These are phyloP conservation scores for Acanthaster planci DNA, from an alignment of 35 echinoderm and acorn worm genomes.

Conservation along the genomic window DNA sequence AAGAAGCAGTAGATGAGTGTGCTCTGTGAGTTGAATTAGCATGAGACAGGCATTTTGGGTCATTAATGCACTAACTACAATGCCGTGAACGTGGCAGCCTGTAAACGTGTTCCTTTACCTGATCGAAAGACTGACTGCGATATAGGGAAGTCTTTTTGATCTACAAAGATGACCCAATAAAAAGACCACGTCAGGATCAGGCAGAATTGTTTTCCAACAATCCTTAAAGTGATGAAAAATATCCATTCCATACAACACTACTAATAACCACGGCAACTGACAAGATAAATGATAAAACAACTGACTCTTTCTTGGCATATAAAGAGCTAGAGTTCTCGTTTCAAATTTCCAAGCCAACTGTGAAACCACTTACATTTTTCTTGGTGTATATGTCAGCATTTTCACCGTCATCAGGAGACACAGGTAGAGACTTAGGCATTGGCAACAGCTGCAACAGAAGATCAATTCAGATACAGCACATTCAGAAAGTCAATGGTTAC, in stretches of 20 bases:
- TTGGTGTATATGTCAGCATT: slow-evolving; percentile 74
- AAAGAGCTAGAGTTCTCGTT: too few relatives aligned
- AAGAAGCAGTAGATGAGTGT: too few relatives aligned
- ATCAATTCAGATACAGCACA: neutral
- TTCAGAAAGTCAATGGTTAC: too few relatives aligned
- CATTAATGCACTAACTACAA: too few relatives aligned
- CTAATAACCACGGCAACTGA: too few relatives aligned
- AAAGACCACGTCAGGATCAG: neutral
- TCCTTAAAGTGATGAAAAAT: too few relatives aligned
- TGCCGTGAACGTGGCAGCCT: too few relatives aligned
- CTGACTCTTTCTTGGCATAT: neutral
- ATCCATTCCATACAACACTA: too few relatives aligned
- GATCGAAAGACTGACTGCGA: neutral
- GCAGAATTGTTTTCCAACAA: too few relatives aligned
- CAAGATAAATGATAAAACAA: neutral
- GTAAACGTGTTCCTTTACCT: neutral
- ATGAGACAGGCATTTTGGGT: too few relatives aligned
- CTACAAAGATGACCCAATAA: slow-evolving; percentile 7
- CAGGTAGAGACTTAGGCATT: slow-evolving; percentile 89
- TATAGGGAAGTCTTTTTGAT: too few relatives aligned
- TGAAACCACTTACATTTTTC: slow-evolving; percentile 77
- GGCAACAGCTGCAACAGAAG: slow-evolving; percentile 78
- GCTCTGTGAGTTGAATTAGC: too few relatives aligned
- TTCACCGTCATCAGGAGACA: slow-evolving; percentile 94
- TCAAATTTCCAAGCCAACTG: neutral